Evolutionary conservation across 2,888 invertebrate genomes (phyloP).

Genomic region (Macaria notata): DNA sequence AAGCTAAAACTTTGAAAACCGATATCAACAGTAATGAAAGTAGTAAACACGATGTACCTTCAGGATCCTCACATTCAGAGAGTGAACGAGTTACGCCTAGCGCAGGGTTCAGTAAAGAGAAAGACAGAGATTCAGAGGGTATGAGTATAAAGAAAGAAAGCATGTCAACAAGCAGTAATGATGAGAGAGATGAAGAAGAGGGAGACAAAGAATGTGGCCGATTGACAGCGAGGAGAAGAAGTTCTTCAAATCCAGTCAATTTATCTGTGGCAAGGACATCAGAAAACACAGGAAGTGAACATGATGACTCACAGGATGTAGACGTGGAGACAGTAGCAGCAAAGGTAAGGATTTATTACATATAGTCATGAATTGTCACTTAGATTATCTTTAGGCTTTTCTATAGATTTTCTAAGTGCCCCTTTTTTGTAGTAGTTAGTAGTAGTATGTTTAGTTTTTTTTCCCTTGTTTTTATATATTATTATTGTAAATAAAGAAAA

Average conservation of each 20-base stretch:
- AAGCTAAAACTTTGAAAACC: constrained; percentile 72
- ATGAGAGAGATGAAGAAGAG: constrained; percentile 78
- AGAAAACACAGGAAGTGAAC: constrained; percentile 82
- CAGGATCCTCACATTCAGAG: constrained; percentile 77
- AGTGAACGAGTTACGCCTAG: constrained; percentile 74
- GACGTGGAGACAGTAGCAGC: constrained; percentile 80
- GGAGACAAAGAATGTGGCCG: constrained; percentile 75
- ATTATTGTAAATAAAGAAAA: too few species aligned
- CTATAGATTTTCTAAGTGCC: too few species aligned
- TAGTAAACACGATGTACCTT: constrained; percentile 77
- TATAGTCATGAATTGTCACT: too few species aligned
- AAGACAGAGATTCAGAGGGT: constrained; percentile 68
- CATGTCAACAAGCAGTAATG: constrained; percentile 78
- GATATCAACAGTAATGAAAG: constrained; percentile 80
- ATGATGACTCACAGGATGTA: constrained; percentile 78
- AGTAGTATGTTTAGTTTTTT: too few species aligned
- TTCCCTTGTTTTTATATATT: too few species aligned
- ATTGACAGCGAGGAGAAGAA: constrained; percentile 84
- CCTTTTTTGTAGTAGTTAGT: too few species aligned
- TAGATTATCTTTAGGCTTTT: too few species aligned
- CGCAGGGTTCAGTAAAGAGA: constrained; percentile 76
- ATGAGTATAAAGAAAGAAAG: constrained; percentile 78
- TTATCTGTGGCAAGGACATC: constrained; percentile 84
- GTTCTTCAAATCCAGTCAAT: constrained; percentile 92
- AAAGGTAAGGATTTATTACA: constrained; percentile 57